A percentile compares a stretch with the other conserved stretches of the same genome.
These are phyloP conservation scores for Cheilosia impressa DNA, from an alignment of 2,888 invertebrate genomes.

Conservation along the genomic window DNA sequence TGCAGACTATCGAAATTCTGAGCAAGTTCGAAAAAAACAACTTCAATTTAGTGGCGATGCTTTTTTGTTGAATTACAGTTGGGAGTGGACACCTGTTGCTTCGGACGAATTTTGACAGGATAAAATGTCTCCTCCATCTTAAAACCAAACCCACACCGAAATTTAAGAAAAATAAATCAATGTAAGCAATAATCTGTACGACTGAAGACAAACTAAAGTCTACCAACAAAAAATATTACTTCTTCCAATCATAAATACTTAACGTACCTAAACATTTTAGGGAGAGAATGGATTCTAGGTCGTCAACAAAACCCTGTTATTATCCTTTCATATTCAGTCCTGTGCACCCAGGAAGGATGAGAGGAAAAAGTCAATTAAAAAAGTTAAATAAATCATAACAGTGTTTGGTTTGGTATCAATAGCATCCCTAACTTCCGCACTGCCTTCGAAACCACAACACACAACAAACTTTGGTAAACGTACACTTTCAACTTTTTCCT, in stretches of 20 bases:
- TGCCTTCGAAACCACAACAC: conserved; percentile 51
- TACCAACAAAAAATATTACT: neutral
- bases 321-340: conserved; percentile 80
- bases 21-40: too few relatives aligned
- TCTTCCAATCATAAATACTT: neutral
- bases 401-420: conserved; percentile 66
- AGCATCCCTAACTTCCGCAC: conserved; percentile 46
- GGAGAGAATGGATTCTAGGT: neutral
- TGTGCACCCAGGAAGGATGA: conserved; percentile 43
- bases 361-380: conserved; percentile 83
- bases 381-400: conserved; percentile 83
- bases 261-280: neutral
- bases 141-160: too few relatives aligned
- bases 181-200: too few relatives aligned
- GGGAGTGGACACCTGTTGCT: too few relatives aligned
- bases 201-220: neutral
- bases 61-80: too few relatives aligned
- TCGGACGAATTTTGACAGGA: too few relatives aligned
- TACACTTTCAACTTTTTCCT: conserved; percentile 54
- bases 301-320: conserved; percentile 65
- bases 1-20: too few relatives aligned
- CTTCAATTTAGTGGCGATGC: too few relatives aligned
- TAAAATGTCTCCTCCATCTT: too few relatives aligned
- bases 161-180: too few relatives aligned
- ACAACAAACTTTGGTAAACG: conserved; percentile 57